These are phyloP conservation scores for Polyergus mexicanus DNA, from an alignment of 1,140 invertebrate species.

Conservation along the genomic window DNA sequence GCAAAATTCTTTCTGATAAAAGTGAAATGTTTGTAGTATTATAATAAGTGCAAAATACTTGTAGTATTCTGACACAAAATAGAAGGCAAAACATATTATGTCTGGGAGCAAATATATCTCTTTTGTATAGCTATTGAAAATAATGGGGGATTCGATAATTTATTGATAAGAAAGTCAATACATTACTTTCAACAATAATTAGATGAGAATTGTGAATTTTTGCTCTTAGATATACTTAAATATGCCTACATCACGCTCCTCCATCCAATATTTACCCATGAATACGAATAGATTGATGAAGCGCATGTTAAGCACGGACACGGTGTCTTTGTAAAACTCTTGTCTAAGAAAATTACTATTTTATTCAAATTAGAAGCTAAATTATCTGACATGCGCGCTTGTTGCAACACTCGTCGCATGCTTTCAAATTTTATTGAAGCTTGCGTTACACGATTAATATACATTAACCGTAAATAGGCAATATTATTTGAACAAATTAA, in stretches of 20 bases:
- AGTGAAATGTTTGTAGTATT: slow-evolving; percentile 25
- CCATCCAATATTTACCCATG: not conserved
- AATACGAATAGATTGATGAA: slow-evolving; percentile 11
- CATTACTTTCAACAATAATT: slow-evolving; percentile 2
- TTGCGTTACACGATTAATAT: slow-evolving; percentile 26
- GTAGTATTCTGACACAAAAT: slow-evolving; percentile 12
- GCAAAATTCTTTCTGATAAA: slow-evolving; percentile 22
- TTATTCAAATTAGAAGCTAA: slow-evolving; percentile 12
- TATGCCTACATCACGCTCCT: slow-evolving; percentile 39
- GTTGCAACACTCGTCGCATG: not conserved
- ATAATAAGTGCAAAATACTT: slow-evolving; percentile 41
- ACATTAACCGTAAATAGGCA: slow-evolving; percentile 51
- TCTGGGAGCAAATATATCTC: slow-evolving; percentile 26
- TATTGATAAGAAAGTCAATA: not conserved
- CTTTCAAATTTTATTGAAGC: slow-evolving; percentile 36
- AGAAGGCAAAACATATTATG: slow-evolving; percentile 6
- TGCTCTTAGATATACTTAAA: slow-evolving; percentile 22
- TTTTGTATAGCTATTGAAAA: slow-evolving; percentile 2
- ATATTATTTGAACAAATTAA: slow-evolving; percentile 58
- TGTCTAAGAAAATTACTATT: slow-evolving; percentile 17
- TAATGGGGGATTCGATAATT: not conserved
- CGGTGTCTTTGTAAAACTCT: slow-evolving; percentile 55
- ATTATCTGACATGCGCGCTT: slow-evolving; percentile 7
- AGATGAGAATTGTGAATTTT: slow-evolving; percentile 27
- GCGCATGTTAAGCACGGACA: slow-evolving; percentile 25